Base-by-base conservation (phyloP, 2,797 vertebrate genomes). In the Gymnodraco acuticeps region DNA sequence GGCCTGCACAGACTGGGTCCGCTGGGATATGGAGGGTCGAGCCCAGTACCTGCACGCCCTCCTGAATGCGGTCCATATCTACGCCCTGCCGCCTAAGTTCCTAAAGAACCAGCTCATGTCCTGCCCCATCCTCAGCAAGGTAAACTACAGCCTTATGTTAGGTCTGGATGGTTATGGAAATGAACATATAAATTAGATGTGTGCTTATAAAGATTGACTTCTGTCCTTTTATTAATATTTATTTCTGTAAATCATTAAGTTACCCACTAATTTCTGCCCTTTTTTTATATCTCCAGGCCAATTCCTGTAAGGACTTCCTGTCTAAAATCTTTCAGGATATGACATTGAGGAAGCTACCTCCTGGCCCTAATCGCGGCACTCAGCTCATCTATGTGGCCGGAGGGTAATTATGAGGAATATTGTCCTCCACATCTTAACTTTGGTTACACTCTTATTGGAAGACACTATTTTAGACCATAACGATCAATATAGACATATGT, bases 301-400 rank as follows among this genome's bases (percentile, higher is more conserved):
- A 96, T 65, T 93, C 94, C 58, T 96, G 96, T 76, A 95, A 95
- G 81, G 95, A 95, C 84, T 96, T 95, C 87, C 93, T 96, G 43
- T 94, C 96, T 11, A 96, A 95, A 83, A 96, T 96, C 81, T 96
- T 96, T 88, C 96, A 96, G 82, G 96, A 96, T 38, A 96, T 96
- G 95, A 93, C 94, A 0, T 82, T 96, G 8, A 94, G 93, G 77
- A 96, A 93, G 77, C 91, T 95, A 23, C 91, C 96, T 2, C 94
- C 94, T 1, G 80, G 91, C 11, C 94, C 93, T 0, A 92, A 91
- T 70, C 91, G 95, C 1, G 96, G 96, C 31, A 95, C 87, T 11
- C 95, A 96, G 50, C 92, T 96, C 42, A 95, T 96, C 81, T 96
- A 96, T 15, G 88, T 96, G 56, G 94, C 94, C 0, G 96, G 96